These are phyloP conservation scores for Bacillus rossius DNA, from an alignment of 1,140 invertebrate species.

Conservation along the genomic window DNA sequence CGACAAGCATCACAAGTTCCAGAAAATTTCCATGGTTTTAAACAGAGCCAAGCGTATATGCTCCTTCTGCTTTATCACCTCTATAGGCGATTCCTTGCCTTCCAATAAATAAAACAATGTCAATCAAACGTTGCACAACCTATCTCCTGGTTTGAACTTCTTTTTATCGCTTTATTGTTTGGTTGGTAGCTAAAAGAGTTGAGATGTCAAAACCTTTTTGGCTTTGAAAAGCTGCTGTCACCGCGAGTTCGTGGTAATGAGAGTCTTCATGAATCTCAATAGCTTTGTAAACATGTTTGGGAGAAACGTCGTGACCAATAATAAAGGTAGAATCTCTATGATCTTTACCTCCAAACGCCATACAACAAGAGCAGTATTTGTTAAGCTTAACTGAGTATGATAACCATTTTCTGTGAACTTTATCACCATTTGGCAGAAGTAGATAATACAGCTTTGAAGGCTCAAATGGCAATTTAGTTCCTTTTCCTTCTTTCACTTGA, in stretches of 20 bases:
- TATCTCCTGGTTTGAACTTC: constrained; percentile 2
- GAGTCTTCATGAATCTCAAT: constrained; percentile 14
- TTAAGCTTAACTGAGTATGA: too few relatives aligned
- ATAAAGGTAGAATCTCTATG: constrained; percentile 14
- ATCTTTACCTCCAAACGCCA: too few relatives aligned
- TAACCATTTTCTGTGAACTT: too few relatives aligned
- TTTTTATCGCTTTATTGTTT: not conserved
- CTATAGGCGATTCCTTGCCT: constrained; percentile 15
- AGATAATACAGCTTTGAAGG: not conserved
- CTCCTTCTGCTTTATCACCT: constrained; percentile 10
- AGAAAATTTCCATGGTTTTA: constrained; percentile 16
- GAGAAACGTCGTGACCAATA: constrained; percentile 9
- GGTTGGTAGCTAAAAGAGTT: constrained; percentile 4
- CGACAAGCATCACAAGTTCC: constrained; percentile 10
- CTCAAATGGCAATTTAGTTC: too few relatives aligned
- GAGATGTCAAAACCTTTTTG: constrained; percentile 11
- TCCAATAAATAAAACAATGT: constrained; percentile 15
- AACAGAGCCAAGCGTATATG: constrained; percentile 2
- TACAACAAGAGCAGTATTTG: too few relatives aligned
- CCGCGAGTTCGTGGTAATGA: constrained; percentile 5
- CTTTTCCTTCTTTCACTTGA: too few relatives aligned
- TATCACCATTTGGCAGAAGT: too few relatives aligned
- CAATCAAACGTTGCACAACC: constrained; percentile 9
- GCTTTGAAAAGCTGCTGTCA: constrained; percentile 4
- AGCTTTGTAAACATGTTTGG: constrained; percentile 12